A percentile compares a stretch with the other conserved stretches of the same genome.
Conservation (phyloP, 2,797 vertebrate species). For the Paratrypauchen microcephalus region DNA sequence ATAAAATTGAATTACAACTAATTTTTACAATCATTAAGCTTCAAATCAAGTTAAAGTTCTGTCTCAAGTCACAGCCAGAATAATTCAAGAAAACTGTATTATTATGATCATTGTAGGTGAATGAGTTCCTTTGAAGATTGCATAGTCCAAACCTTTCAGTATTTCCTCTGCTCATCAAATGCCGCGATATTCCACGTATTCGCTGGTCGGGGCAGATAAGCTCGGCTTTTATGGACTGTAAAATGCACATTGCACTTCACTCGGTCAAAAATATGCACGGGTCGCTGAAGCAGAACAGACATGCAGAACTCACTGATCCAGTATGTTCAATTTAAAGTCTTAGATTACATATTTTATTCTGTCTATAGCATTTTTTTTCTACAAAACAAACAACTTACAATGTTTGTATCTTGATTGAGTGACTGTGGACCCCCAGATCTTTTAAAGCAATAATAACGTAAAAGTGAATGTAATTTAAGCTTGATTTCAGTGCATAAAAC, state of each 20-base stretch:
- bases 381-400: background rate
- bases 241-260: constrained; percentile 1
- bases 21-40: background rate
- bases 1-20: no score
- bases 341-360: background rate
- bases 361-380: background rate
- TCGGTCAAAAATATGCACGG: background rate
- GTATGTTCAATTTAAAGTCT: background rate
- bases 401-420: no score
- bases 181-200: background rate
- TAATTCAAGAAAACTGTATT: background rate
- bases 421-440: no score
- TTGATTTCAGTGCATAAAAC: background rate
- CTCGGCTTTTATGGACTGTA: constrained; percentile 1
- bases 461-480: background rate
- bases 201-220: background rate
- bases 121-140: background rate
- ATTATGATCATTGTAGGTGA: background rate
- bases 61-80: background rate
- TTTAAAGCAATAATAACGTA: background rate
- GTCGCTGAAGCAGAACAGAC: constrained; percentile 1
- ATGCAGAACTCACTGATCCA: background rate
- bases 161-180: background rate
- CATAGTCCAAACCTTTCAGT: background rate
- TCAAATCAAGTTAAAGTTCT: background rate